A percentile compares a stretch with the other conserved stretches of the same genome.
phyloP scores from a whole-genome alignment of 2,888 invertebrate species.

The Netelia fuscicornis region DNA sequence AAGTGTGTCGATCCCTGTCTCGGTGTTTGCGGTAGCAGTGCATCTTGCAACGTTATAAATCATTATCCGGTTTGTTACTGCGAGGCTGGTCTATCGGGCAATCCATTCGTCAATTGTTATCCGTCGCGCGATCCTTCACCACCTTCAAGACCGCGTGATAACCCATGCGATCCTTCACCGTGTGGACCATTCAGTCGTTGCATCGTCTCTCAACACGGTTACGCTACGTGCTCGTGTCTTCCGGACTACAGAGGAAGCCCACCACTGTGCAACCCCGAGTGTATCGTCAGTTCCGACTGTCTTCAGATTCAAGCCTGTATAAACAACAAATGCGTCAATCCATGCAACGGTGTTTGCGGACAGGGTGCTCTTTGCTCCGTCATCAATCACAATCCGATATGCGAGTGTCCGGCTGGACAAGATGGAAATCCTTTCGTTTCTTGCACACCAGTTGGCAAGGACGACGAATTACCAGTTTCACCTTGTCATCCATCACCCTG shows the following conservation, averaged over 20 bases:
- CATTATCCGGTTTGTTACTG: constrained; percentile 93
- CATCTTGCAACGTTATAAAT: constrained; percentile 91
- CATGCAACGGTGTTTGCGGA: constrained; percentile 94
- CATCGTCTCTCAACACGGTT: constrained; percentile 86
- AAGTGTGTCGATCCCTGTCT: constrained; percentile 91
- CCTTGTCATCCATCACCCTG: constrained; percentile 87
- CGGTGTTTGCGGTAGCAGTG: constrained; percentile 90
- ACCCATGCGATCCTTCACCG: constrained; percentile 86
- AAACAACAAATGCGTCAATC: constrained; percentile 92
- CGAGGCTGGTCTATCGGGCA: constrained; percentile 87
- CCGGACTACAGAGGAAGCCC: constrained; percentile 92
- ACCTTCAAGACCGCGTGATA: constrained; percentile 85
- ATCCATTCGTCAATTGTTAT: constrained; percentile 89
- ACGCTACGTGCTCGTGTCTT: constrained; percentile 89
- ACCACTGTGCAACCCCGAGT: constrained; percentile 94
- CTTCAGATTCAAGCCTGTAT: constrained; percentile 92
- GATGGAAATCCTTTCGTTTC: constrained; percentile 93
- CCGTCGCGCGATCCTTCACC: constrained; percentile 81
- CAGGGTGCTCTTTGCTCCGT: constrained; percentile 91
- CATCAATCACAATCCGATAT: constrained; percentile 94
- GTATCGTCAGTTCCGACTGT: constrained; percentile 93
- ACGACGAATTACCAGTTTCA: constrained; percentile 76
- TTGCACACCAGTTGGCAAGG: constrained; percentile 84
- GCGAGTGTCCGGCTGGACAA: constrained; percentile 91
- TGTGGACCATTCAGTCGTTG: constrained; percentile 94